These are phyloP conservation scores for Telmatochromis sp. DNA, from an alignment of 2,113 vertebrate species.

Conservation along the genomic window DNA sequence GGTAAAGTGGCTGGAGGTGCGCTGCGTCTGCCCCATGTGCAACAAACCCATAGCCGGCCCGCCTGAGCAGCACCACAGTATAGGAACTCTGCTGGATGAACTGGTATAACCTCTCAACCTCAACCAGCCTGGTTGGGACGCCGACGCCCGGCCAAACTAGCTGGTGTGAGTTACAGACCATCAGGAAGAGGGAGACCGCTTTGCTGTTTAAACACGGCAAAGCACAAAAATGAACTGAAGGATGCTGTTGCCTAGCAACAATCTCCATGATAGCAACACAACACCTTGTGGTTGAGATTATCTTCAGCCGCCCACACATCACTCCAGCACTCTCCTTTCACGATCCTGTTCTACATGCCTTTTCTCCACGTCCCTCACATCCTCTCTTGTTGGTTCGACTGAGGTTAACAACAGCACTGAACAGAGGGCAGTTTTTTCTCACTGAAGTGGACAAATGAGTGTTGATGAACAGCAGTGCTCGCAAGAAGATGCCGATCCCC, in stretches of 20 bases:
- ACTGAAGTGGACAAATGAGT: background rate
- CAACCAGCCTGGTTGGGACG: background rate
- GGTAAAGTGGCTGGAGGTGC: constrained; percentile 74
- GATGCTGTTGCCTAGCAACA: constrained; percentile 66
- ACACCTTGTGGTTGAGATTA: constrained; percentile 55
- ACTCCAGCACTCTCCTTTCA: constrained; percentile 40
- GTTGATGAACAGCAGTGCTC: background rate
- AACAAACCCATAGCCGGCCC: constrained; percentile 68
- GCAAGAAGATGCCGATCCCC: background rate
- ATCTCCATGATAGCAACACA: constrained; percentile 25
- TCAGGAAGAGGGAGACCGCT: constrained; percentile 9
- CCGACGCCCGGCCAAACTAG: background rate
- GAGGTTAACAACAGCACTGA: constrained; percentile 16
- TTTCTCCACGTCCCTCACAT: background rate
- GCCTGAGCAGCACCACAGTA: constrained; percentile 67
- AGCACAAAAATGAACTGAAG: constrained; percentile 18
- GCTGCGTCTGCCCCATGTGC: constrained; percentile 74
- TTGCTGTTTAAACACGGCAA: constrained; percentile 8
- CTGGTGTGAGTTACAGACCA: constrained; percentile 16
- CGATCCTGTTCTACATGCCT: background rate
- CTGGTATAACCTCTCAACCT: constrained; percentile 45
- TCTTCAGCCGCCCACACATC: constrained; percentile 50
- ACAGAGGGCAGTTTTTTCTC: background rate
- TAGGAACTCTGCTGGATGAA: constrained; percentile 66
- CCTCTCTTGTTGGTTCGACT: constrained; percentile 1